Percentiles rank a stretch among this genome's conserved stretches.
Conservation (phyloP, 2,888 invertebrate genomes). For the Cosmopolites sordidus region DNA sequence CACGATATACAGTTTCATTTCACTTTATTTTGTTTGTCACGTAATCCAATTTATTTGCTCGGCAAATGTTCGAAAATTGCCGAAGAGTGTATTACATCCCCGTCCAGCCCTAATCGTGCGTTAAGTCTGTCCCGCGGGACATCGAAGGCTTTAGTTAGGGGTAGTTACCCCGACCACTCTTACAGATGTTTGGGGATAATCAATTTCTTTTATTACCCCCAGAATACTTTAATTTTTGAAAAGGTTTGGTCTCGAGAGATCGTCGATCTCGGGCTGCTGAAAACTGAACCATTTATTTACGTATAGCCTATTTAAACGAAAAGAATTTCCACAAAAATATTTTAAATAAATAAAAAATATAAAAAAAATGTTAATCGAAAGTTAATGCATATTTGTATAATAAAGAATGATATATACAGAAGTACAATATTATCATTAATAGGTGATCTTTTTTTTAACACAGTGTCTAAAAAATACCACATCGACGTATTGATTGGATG, state of each 20-base stretch:
- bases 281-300: constrained; percentile 11
- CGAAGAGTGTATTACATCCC: constrained; percentile 47
- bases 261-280: not conserved
- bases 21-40: constrained; percentile 38
- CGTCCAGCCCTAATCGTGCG: constrained; percentile 49
- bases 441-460: no score
- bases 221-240: constrained; percentile 28
- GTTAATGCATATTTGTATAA: no score
- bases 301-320: no score
- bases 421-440: no score
- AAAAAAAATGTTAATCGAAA: no score
- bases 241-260: constrained; percentile 15
- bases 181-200: constrained; percentile 36
- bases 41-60: constrained; percentile 45
- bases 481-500: no score
- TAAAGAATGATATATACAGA: no score
- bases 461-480: no score
- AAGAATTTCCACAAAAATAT: no score
- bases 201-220: constrained; percentile 32
- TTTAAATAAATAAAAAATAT: no score
- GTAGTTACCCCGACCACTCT: constrained; percentile 38
- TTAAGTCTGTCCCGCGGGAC: constrained; percentile 45
- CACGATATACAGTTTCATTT: not conserved
- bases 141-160: constrained; percentile 29
- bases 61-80: constrained; percentile 43